These are phyloP conservation scores for Colinus virginianus DNA, from an alignment of 2,113 vertebrate genomes.

Conservation along the genomic window DNA sequence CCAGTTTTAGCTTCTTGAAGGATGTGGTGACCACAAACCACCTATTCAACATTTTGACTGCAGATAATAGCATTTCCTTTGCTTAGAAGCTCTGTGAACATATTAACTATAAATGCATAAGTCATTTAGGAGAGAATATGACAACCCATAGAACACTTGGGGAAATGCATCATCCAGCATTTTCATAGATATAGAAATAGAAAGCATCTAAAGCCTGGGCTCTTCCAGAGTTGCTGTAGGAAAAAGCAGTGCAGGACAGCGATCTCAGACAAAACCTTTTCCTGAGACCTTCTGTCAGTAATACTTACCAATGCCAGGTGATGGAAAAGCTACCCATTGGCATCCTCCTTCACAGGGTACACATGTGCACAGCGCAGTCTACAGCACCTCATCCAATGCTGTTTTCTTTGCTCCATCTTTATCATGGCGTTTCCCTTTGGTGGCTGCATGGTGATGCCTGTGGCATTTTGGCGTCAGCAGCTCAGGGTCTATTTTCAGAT, in stretches of 20 bases:
- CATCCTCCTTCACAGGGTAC: not conserved
- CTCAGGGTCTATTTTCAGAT: not conserved
- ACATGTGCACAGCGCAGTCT: not conserved
- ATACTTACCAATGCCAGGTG: accelerated
- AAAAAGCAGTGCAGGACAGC: accelerated
- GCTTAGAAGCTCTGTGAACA: not conserved
- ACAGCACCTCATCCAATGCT: accelerated
- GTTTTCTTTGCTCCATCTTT: not conserved
- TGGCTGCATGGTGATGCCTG: accelerated
- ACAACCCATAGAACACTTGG: not conserved
- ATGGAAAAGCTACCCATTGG: not conserved
- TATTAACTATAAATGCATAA: not conserved
- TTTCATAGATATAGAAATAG: not conserved
- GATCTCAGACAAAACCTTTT: not conserved
- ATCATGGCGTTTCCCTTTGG: accelerated
- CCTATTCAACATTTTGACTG: not conserved
- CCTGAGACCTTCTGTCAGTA: accelerated
- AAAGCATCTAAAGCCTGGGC: not conserved
- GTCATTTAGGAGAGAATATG: not conserved
- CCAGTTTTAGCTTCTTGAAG: not conserved
- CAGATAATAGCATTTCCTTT: not conserved
- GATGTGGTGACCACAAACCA: not conserved
- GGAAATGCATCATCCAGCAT: not conserved
- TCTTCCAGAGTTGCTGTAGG: not conserved
- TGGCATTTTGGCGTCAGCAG: not conserved